Evolutionary conservation across 2,888 invertebrate genomes (phyloP), one percentile per base, ranked within the genome.

Genomic region (Dolichomitus sp.): DNA sequence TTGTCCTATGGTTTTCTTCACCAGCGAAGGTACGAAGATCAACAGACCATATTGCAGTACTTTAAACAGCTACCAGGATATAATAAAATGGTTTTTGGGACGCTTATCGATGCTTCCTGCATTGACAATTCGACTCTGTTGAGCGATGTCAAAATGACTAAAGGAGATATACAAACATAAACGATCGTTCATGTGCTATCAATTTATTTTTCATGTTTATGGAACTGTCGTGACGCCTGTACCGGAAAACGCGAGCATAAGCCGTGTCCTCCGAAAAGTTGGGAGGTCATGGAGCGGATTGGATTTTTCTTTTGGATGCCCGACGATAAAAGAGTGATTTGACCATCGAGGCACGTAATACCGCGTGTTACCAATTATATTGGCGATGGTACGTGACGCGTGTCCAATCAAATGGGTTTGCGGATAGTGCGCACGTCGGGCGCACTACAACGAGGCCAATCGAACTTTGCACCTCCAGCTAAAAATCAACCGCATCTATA

Each of bases 251-350:
- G 14, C 17, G 45, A 17, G 42, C n/a, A n/a, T n/a, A 52, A 5
- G 45, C 45, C 70, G 70, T 23, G 27, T 27, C 37, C 0, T 30
- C 52, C 45, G 54, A 74, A 78, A 74, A 74, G 52, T 78, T 54
- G 37, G 11, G 40, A 57, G 75, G 59, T 54, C 74, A 69, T 74
- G 42, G 72, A 77, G 48, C 76, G 80, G 76, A 83, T 80, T 83
- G 68, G 83, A 80, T 80, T 69, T 76, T 69, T 57, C 19, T 83
- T 75, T 70, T 37, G 70, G 52, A 30, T 45, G 27, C 33, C 33
- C 9, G 17, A 80, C 52, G 80, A 83, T 75, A 83, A 83, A 83
- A 83, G 61, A 54, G 83, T 80, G 69, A 83, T 83, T 83, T 61
- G 73, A 73, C 72, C 76, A 73, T 73, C 68, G 70, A 61, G 50